Evolutionary conservation across 1,140 invertebrate species (phyloP).

Genomic region (Nixonia krombeini): DNA sequence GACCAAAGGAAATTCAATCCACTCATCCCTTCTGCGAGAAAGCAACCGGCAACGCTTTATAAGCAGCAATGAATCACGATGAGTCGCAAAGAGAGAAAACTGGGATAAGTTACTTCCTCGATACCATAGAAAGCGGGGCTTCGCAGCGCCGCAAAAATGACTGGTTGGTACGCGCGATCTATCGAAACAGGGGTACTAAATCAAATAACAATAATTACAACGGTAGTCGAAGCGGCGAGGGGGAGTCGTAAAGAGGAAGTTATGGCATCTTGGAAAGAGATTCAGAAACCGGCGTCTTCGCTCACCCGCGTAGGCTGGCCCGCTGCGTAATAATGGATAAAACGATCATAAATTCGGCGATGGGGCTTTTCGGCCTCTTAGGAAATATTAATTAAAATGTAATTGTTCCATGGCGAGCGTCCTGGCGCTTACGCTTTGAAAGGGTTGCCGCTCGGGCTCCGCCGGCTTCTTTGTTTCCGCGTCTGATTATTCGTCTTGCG

Average conservation of each 20-base stretch:
- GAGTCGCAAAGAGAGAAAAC: background rate
- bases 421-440: constrained; percentile 42
- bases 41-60: too few relatives aligned
- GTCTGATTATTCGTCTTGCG: constrained; percentile 37
- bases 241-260: constrained; percentile 67
- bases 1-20: too few relatives aligned
- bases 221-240: constrained; percentile 48
- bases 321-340: constrained; percentile 70
- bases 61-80: background rate
- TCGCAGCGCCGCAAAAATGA: background rate
- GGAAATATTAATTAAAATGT: constrained; percentile 74
- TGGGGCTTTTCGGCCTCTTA: constrained; percentile 69
- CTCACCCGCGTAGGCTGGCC: constrained; percentile 46
- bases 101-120: constrained; percentile 4
- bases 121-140: background rate
- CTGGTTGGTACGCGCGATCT: constrained; percentile 15
- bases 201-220: constrained; percentile 59
- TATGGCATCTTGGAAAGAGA: constrained; percentile 68
- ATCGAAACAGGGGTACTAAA: constrained; percentile 52
- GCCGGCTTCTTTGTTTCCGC: constrained; percentile 49
- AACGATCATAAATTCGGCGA: constrained; percentile 73
- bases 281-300: constrained; percentile 56
- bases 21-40: too few relatives aligned
- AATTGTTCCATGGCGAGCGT: constrained; percentile 66
- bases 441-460: constrained; percentile 34